A percentile compares a stretch with the other conserved stretches of the same genome.
Evolutionary conservation across 2,797 vertebrate genomes (phyloP).

Genomic region (Buphagus erythrorhynchus): DNA sequence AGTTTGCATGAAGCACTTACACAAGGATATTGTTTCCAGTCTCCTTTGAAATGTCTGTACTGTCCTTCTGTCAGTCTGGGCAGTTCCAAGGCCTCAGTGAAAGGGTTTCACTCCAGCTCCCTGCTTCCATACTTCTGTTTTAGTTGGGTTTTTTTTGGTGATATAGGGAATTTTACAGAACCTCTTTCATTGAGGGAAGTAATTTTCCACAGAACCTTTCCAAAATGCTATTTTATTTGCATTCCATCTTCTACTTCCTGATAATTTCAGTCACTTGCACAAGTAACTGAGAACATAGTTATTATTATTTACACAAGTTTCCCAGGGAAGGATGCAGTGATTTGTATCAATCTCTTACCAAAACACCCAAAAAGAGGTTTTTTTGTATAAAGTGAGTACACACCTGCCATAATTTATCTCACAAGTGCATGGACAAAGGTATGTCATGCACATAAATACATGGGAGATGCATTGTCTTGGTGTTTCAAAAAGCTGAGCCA

Average conservation of each 20-base stretch:
- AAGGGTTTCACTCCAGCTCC: neutral
- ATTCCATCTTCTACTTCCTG: neutral
- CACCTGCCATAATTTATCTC: neutral
- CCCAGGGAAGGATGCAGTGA: neutral
- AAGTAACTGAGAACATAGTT: neutral
- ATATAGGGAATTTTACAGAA: neutral
- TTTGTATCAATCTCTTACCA: neutral
- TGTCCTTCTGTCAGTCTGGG: neutral
- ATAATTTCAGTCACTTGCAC: neutral
- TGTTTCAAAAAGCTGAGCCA: neutral
- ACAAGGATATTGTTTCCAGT: neutral
- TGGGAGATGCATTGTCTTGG: neutral
- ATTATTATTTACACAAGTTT: neutral
- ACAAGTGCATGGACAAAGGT: neutral
- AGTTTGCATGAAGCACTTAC: neutral
- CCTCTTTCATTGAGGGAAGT: rapidly evolving
- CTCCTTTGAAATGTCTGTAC: neutral
- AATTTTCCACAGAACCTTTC: neutral
- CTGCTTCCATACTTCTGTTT: neutral
- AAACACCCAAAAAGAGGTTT: neutral
- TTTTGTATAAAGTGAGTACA: neutral
- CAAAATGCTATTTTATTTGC: neutral
- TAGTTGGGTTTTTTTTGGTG: too few species aligned
- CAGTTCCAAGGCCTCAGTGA: neutral
- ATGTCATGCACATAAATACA: neutral